Base-by-base conservation (phyloP, 2,797 vertebrate species). In the Acipenser ruthenus region DNA sequence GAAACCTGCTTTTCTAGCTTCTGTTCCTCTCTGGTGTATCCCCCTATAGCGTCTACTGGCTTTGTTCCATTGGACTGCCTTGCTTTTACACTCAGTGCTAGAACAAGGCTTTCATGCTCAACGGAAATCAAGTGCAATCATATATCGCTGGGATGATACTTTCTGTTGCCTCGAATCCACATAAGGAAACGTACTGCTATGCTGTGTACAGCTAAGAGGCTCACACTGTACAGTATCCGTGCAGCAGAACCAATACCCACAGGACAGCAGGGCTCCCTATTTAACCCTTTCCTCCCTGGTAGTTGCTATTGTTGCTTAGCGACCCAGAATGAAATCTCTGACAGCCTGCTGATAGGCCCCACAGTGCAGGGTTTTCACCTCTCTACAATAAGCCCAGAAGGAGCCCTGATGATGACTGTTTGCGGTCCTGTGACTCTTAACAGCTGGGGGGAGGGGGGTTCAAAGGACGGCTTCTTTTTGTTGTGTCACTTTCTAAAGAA, bases 401-500 rank as follows among this genome's bases (percentile, higher is more conserved):
- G 68, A 66, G 62, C 69, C 63, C 67, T 56, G 59, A 2, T 18
- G 52, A 65, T 67, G 1, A 69, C 60, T 64, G 23, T 3, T 37
- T 37, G 47, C 23, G 18, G 68, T 62, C 15, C 12, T 69, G 15
- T 65, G 64, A 9, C 12, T 60, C 65, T 50, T 65, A 55, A 8
- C 37, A 56, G 67, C 72, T 69, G 70, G 62, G 23, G 23, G 23
- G 23, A 37, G 23, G 23, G 23, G 1, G 49, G 1, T 63, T 65
- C 48, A 63, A 49, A 70, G 49, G 68, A 69, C 68, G 66, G 70
- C 63, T 68, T 15, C 70, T 69, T 67, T 68, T 70, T 79, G 71
- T 72, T n/a, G 72, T 69, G 69, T 70, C 56, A 62, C 10, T n/a
- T 56, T 11, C n/a, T 70, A 13, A 53, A 74, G 72, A 71, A 69